Evolutionary conservation across 2,113 vertebrate species (phyloP).

Genomic region (Oncorhynchus kisutch): DNA sequence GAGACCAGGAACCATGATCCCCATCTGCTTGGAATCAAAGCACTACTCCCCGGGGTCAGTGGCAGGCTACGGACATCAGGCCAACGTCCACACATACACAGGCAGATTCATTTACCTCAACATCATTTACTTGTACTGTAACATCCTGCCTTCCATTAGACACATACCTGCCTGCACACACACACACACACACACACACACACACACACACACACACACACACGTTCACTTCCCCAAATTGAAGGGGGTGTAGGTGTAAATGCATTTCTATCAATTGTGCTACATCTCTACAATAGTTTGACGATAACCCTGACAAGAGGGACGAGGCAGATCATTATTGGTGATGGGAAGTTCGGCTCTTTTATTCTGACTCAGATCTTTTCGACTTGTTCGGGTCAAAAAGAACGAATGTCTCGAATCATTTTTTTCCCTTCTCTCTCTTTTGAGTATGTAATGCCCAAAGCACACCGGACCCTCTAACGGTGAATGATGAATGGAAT

Average conservation of each 20-base stretch:
- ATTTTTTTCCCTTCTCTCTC: too few species aligned
- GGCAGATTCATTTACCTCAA: slow-evolving; percentile 28
- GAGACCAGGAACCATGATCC: slow-evolving; percentile 22
- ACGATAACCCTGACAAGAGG: slow-evolving; percentile 33
- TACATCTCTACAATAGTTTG: neutral
- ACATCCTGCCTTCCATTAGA: neutral
- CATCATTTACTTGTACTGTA: slow-evolving; percentile 14
- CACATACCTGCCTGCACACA: neutral
- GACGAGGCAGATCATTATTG: neutral
- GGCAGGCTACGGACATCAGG: slow-evolving; percentile 32
- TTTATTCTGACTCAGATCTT: too few species aligned
- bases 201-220: neutral
- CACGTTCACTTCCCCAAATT: neutral
- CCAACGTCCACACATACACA: slow-evolving; percentile 26
- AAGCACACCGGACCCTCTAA: too few species aligned
- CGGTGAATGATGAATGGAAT: too few species aligned
- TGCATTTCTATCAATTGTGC: neutral
- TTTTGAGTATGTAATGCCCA: too few species aligned
- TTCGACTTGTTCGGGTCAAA: too few species aligned
- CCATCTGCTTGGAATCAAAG: slow-evolving; percentile 53
- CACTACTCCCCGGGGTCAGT: slow-evolving; percentile 40
- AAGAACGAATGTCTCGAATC: too few species aligned
- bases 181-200: neutral
- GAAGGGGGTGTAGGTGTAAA: too few species aligned
- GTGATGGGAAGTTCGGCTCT: too few species aligned